Conservation (phyloP, 2,888 invertebrate species). For the Acleris holmiana region DNA sequence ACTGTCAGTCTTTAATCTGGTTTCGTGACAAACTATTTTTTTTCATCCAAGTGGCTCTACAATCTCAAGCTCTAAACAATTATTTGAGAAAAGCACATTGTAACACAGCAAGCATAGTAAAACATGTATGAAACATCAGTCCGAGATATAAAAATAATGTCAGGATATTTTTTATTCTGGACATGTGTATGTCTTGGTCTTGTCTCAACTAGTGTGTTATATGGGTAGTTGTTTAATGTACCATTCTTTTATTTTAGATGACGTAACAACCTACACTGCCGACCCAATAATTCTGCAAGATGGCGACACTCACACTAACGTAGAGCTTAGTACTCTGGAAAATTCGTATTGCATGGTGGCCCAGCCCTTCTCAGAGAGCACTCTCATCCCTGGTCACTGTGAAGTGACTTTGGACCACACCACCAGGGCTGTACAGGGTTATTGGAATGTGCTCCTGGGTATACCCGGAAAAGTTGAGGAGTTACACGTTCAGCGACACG, state of each 20-base stretch:
- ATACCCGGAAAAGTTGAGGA: slow-evolving; percentile 73
- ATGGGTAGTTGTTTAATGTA: too few relatives aligned
- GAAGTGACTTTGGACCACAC: slow-evolving; percentile 64
- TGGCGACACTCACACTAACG: slow-evolving; percentile 52
- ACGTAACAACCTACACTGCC: slow-evolving; percentile 49
- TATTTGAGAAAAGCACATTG: too few relatives aligned
- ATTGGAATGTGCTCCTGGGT: slow-evolving; percentile 73
- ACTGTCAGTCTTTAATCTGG: too few relatives aligned
- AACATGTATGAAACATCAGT: too few relatives aligned
- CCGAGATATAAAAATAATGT: too few relatives aligned
- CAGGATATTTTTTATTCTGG: too few relatives aligned
- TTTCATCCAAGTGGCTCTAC: too few relatives aligned
- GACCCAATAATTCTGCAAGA: slow-evolving; percentile 61
- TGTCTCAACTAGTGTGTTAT: too few relatives aligned
- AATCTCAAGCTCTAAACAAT: too few relatives aligned
- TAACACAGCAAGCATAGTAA: too few relatives aligned
- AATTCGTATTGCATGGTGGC: slow-evolving; percentile 70
- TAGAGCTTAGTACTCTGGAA: slow-evolving; percentile 58
- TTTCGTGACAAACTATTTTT: too few relatives aligned
- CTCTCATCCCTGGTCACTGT: slow-evolving; percentile 71
- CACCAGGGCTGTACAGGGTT: slow-evolving; percentile 73
- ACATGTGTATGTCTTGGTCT: too few relatives aligned
- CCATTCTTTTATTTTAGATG: slow-evolving; percentile 45
- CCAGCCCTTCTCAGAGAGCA: slow-evolving; percentile 70
- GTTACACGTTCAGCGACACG: slow-evolving; percentile 58